Evolutionary conservation across 2,888 invertebrate species (phyloP), one percentile per base, ranked within the genome.

Genomic region (Clostera curtula): DNA sequence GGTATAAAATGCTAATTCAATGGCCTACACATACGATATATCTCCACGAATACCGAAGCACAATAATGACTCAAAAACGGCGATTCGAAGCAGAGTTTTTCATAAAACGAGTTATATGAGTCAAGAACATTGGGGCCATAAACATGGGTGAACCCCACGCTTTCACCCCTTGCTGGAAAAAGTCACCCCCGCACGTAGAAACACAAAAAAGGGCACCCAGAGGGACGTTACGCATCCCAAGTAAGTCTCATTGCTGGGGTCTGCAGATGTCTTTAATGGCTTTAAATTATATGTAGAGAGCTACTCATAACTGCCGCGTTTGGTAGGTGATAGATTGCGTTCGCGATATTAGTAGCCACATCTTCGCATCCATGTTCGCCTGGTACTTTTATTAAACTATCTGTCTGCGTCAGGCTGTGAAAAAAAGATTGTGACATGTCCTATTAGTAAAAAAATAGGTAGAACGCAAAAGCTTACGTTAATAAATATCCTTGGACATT

Each of bases 191-290:
- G 70, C 77, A 77, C 77, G 70, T 69, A 73, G 65, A 62, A 72
- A 72, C 65, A 76, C 65, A 82, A 80, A 74, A 82, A 82, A 80
- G 76, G 76, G 75, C 75, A 69, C 70, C n/a, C 65, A 60, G 53
- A 75, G 76, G 77, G 80, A 75, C 70, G 77, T 49, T 64, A 68
- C 77, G 79, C 79, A 79, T 79, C 76, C 70, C 72, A 74, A 79
- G 77, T 75, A 77, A 75, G 73, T 66, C 80, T 77, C 77, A 77
- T 76, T 76, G 75, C 73, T 62, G 60, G 66, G 74, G 70, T 66
- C 80, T 77, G 75, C 82, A 83, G 83, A 83, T 83, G 82, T 77
- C 76, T 80, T 77, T 83, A 82, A 83, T 82, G 80, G 77, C 73
- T 77, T 82, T 77, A 82, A 83, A 82, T 83, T 82, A 79, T 82